Conservation (phyloP, 2,113 vertebrate genomes). For the Naja naja region DNA sequence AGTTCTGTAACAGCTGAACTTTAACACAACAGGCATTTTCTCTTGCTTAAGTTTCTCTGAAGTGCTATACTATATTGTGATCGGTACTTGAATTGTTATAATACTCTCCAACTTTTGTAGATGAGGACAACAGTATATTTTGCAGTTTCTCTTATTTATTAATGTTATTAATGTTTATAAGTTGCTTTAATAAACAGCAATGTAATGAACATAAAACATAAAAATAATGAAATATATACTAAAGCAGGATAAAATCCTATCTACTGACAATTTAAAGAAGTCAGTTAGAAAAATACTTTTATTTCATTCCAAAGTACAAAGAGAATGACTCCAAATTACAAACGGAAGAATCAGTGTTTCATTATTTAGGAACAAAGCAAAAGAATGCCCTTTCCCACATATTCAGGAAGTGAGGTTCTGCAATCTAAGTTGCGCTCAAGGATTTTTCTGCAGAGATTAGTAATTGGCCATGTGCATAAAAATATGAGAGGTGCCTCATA, state of each 20-base stretch:
- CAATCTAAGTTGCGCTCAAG: background rate
- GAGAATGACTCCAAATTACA: background rate
- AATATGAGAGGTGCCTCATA: background rate
- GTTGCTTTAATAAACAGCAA: background rate
- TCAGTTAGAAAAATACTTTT: background rate
- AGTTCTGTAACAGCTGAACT: background rate
- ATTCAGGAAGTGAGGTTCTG: background rate
- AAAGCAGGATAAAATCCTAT: background rate
- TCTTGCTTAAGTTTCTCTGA: background rate
- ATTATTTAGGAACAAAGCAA: background rate
- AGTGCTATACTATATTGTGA: background rate
- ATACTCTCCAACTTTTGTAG: background rate
- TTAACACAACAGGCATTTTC: background rate
- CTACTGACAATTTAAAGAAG: background rate
- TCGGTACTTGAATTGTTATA: background rate
- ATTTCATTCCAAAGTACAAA: background rate
- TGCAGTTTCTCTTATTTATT: background rate
- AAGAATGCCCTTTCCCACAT: background rate
- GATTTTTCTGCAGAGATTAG: background rate
- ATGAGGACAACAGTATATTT: background rate
- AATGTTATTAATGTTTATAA: background rate
- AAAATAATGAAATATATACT: background rate
- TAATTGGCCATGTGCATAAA: background rate
- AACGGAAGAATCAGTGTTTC: background rate
- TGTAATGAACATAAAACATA: background rate